A percentile compares a stretch with the other conserved stretches of the same genome.
These are phyloP conservation scores for Conus ventricosus DNA, from an alignment of 1,140 invertebrate species.

Conservation along the genomic window DNA sequence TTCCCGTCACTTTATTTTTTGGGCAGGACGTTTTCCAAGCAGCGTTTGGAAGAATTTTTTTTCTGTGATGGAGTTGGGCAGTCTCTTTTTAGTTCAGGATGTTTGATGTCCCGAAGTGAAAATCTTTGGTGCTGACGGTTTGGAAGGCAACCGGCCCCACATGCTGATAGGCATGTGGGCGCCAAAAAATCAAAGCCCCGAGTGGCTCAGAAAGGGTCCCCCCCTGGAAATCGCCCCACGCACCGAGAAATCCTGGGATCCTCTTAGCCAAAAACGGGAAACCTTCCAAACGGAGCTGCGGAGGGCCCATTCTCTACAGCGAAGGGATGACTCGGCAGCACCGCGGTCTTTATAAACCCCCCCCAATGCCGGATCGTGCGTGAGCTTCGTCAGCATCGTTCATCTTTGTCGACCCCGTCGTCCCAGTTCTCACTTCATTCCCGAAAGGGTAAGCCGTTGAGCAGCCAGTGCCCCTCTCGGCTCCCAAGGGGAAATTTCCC, in stretches of 20 bases:
- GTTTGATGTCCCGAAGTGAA: too few relatives aligned
- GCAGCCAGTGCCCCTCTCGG: neutral
- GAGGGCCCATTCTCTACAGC: slow-evolving; percentile 22
- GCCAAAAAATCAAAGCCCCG: slow-evolving; percentile 76
- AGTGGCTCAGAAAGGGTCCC: slow-evolving; percentile 3
- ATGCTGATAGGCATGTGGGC: slow-evolving; percentile 89
- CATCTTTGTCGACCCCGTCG: slow-evolving; percentile 35
- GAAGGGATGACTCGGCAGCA: neutral
- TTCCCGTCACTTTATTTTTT: too few relatives aligned
- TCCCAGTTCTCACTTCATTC: slow-evolving; percentile 41
- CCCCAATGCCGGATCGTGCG: slow-evolving; percentile 26
- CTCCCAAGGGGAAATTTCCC: slow-evolving; percentile 19
- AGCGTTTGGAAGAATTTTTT: too few relatives aligned
- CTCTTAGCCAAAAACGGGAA: slow-evolving; percentile 1
- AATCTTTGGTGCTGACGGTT: slow-evolving; percentile 72
- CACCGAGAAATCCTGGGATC: neutral
- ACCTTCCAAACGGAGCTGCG: neutral
- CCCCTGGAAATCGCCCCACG: slow-evolving; percentile 18
- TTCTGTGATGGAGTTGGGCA: too few relatives aligned
- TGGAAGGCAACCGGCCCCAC: slow-evolving; percentile 85
- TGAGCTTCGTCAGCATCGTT: slow-evolving; percentile 28
- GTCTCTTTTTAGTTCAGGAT: too few relatives aligned
- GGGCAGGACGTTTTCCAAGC: too few relatives aligned
- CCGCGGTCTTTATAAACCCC: slow-evolving; percentile 33
- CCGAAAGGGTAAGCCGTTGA: slow-evolving; percentile 58